These are phyloP conservation scores for Clarias macrocephalus DNA, from an alignment of 2,113 vertebrate species.

Conservation along the genomic window DNA sequence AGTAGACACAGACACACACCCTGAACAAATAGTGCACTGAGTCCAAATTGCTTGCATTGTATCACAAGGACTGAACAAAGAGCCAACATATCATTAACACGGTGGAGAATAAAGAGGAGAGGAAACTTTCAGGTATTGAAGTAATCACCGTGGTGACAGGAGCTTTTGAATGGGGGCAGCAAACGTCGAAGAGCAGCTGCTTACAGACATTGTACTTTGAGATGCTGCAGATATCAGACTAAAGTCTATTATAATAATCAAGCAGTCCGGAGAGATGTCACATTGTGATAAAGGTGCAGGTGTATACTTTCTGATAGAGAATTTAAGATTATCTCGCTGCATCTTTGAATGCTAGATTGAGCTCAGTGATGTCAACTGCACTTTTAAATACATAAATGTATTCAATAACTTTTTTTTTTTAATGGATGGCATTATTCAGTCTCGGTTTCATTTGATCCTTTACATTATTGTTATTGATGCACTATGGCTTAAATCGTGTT, in stretches of 20 bases:
- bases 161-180: constrained; percentile 46
- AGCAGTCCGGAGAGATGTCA: constrained; percentile 74
- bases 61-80: constrained; percentile 67
- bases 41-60: constrained; percentile 72
- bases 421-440: no score
- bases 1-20: constrained; percentile 6
- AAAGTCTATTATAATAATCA: constrained; percentile 85
- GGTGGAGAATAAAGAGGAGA: constrained; percentile 64
- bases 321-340: no score
- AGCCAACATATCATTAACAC: constrained; percentile 69
- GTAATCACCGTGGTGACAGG: constrained; percentile 67
- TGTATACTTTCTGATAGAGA: background rate
- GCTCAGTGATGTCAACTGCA: no score
- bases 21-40: constrained; percentile 64
- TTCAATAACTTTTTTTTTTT: no score
- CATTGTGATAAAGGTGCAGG: background rate
- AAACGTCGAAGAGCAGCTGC: constrained; percentile 52
- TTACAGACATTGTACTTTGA: background rate
- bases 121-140: constrained; percentile 61
- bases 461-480: no score
- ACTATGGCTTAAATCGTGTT: no score
- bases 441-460: no score
- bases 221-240: background rate
- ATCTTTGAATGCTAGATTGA: no score
- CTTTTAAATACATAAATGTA: no score